A percentile compares a stretch with the other conserved stretches of the same genome.
phyloP scores from a whole-genome alignment of 2,888 invertebrate genomes.

The Eulithis prunata region DNA sequence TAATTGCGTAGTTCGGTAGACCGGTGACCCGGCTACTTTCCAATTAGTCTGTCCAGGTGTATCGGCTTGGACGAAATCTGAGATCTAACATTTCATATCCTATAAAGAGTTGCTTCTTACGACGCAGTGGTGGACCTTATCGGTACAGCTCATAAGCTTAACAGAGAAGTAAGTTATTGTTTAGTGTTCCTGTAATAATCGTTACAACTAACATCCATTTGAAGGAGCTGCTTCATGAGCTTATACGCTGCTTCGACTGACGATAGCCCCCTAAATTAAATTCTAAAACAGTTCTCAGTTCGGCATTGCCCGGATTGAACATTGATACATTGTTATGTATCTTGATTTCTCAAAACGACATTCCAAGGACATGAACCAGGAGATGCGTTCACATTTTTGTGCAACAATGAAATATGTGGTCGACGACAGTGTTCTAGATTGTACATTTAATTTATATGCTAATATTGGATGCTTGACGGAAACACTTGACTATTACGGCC shows the following conservation, averaged over 20 bases:
- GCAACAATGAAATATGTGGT: slow-evolving; percentile 8
- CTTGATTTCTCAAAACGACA: no score
- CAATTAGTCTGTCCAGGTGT: slow-evolving; percentile 44
- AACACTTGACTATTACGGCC: slow-evolving; percentile 64
- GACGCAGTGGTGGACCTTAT: neutral
- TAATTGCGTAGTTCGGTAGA: slow-evolving; percentile 49
- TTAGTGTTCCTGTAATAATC: no score
- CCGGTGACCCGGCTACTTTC: slow-evolving; percentile 51
- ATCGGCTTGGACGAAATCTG: slow-evolving; percentile 7
- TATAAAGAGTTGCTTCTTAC: neutral
- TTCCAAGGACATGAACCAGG: neutral
- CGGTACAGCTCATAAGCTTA: no score
- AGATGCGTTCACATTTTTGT: slow-evolving; percentile 9
- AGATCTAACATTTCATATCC: neutral
- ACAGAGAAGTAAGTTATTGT: no score
- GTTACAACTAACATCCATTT: no score
- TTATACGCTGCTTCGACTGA: no score
- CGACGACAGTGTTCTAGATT: slow-evolving; percentile 29
- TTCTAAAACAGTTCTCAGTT: no score
- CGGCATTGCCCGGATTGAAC: no score
- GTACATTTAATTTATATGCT: slow-evolving; percentile 52
- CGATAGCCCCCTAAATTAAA: no score
- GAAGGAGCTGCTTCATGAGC: no score
- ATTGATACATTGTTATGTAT: no score
- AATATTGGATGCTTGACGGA: slow-evolving; percentile 62